These are phyloP conservation scores for Trilocha varians DNA, from an alignment of 2,888 invertebrate species.

Conservation along the genomic window DNA sequence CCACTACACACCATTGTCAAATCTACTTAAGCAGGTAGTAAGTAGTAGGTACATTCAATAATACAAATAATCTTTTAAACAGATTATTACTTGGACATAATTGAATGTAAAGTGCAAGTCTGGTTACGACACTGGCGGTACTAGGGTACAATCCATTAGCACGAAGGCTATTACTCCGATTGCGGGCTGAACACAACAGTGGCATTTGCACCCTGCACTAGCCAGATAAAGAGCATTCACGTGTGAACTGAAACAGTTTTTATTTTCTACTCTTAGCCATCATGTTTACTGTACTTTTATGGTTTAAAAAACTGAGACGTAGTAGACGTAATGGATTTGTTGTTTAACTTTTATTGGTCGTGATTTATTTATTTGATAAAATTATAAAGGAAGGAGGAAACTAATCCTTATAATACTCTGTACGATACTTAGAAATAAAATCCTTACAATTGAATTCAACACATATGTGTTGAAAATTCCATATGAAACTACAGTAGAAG, in stretches of 20 bases:
- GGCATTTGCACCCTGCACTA: constrained; percentile 37
- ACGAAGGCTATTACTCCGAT: constrained; percentile 33
- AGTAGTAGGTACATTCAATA: no score
- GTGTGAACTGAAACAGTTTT: constrained; percentile 6
- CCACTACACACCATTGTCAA: no score
- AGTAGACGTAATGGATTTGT: no score
- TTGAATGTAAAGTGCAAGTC: not conserved
- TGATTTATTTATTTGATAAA: no score
- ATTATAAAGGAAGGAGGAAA: no score
- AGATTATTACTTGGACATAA: not conserved
- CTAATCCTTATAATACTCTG: no score
- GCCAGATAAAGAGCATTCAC: constrained; percentile 25
- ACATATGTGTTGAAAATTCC: no score
- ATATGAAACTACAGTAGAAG: no score
- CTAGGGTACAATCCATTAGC: constrained; percentile 45
- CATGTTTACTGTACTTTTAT: constrained; percentile 10
- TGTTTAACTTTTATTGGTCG: no score
- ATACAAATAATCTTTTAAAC: not conserved
- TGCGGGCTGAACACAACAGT: constrained; percentile 32
- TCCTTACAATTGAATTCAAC: no score
- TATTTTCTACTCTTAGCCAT: not conserved
- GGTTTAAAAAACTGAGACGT: constrained; percentile 12
- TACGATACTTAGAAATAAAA: no score
- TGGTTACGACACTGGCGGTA: constrained; percentile 2
- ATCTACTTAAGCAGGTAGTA: no score